Evolutionary conservation across 2,888 invertebrate genomes (phyloP).

Genomic region (Palloptera scutellata): DNA sequence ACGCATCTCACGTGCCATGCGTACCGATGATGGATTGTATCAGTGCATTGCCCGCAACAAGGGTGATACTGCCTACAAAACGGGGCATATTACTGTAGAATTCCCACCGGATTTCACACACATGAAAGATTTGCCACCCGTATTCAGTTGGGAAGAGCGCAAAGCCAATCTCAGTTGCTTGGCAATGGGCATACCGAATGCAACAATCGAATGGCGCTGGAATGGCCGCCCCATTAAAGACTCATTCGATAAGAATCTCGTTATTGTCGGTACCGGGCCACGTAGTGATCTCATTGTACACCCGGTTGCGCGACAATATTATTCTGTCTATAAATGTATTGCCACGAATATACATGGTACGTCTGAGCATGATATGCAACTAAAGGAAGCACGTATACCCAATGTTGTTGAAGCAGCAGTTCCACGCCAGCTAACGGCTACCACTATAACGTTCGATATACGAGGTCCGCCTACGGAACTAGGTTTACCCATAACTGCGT

Average conservation of each 20-base stretch:
- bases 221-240: conserved; percentile 68
- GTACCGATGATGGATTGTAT: conserved; percentile 87
- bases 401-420: conserved; percentile 71
- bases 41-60: conserved; percentile 85
- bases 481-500: conserved; percentile 79
- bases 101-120: conserved; percentile 83
- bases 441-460: conserved; percentile 82
- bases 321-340: conserved; percentile 80
- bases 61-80: conserved; percentile 78
- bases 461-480: conserved; percentile 77
- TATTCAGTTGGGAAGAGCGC: conserved; percentile 84
- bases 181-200: conserved; percentile 90
- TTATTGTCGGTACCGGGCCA: conserved; percentile 74
- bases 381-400: conserved; percentile 79
- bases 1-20: conserved; percentile 71
- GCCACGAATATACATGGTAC: conserved; percentile 81
- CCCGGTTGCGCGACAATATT: conserved; percentile 73
- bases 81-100: conserved; percentile 84
- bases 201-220: conserved; percentile 86
- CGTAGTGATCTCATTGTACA: conserved; percentile 75
- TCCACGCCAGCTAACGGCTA: conserved; percentile 79
- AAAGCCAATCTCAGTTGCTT: conserved; percentile 86
- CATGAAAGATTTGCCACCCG: conserved; percentile 74
- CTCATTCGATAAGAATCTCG: conserved; percentile 66
- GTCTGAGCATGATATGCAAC: conserved; percentile 72